A percentile compares a stretch with the other conserved stretches of the same genome.
phyloP scores from a whole-genome alignment of 2,888 invertebrate genomes.

The Stegana nigrithorax region DNA sequence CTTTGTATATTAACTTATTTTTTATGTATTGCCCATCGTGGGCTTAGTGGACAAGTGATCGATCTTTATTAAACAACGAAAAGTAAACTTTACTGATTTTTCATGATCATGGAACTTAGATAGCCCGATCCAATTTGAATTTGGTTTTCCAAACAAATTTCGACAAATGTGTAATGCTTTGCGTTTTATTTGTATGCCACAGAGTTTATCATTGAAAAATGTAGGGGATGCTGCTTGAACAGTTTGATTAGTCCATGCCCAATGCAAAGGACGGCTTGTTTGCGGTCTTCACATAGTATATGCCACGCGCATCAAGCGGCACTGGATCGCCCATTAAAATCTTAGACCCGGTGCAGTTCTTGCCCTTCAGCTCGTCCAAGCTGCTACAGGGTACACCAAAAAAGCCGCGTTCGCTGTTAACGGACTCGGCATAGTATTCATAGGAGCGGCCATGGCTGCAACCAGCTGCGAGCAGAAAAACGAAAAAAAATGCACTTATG shows the following conservation, averaged over 20 bases:
- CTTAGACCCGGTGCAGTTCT: constrained; percentile 58
- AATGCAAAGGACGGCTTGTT: constrained; percentile 71
- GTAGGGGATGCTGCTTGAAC: neutral
- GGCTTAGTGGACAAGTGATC: too few species aligned
- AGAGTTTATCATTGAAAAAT: neutral
- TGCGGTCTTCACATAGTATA: constrained; percentile 74
- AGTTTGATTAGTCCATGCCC: constrained; percentile 52
- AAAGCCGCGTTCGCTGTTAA: constrained; percentile 71
- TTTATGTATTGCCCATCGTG: too few species aligned
- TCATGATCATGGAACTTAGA: too few species aligned
- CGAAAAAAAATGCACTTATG: neutral
- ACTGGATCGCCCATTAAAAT: constrained; percentile 73
- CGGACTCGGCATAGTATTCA: constrained; percentile 75
- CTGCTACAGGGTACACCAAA: constrained; percentile 72
- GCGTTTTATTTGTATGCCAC: neutral
- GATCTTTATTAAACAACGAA: too few species aligned
- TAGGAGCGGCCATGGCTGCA: constrained; percentile 79
- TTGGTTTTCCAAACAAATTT: too few species aligned
- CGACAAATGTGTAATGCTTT: neutral
- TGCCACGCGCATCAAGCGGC: constrained; percentile 69
- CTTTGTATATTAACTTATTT: too few species aligned
- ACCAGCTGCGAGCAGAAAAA: constrained; percentile 67
- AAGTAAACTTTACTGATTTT: too few species aligned
- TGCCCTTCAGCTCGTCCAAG: constrained; percentile 65
- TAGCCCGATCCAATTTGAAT: too few species aligned